Evolutionary conservation across 2,113 vertebrate species (phyloP).

Genomic region (Puffinus mauretanicus): DNA sequence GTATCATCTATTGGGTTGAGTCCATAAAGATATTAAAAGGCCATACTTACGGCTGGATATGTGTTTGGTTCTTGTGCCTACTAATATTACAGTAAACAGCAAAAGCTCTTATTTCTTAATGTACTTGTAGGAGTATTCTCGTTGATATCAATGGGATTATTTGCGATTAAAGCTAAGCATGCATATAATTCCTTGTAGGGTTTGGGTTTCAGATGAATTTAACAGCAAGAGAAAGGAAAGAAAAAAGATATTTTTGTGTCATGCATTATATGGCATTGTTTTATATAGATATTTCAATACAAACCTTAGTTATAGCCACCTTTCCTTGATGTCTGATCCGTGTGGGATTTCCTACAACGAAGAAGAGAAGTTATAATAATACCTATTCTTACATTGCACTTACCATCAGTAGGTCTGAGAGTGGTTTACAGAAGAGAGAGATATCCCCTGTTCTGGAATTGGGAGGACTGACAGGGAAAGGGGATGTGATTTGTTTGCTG

Average conservation of each 20-base stretch:
- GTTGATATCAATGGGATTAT: neutral
- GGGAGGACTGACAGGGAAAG: neutral
- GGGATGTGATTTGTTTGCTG: neutral
- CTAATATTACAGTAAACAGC: neutral
- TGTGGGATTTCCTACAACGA: neutral
- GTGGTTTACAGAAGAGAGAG: neutral
- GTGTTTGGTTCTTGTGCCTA: constrained; percentile 13
- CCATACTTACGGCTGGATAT: neutral
- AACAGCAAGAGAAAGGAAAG: neutral
- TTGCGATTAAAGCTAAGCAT: neutral
- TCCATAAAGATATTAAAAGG: constrained; percentile 22
- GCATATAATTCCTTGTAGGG: neutral
- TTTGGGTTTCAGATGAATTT: neutral
- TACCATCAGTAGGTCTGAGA: neutral
- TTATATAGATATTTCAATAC: neutral
- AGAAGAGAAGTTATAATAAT: neutral
- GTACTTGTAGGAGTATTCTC: neutral
- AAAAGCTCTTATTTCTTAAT: neutral
- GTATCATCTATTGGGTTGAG: neutral
- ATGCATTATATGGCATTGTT: neutral
- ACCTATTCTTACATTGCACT: neutral
- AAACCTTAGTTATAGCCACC: neutral
- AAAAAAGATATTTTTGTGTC: neutral
- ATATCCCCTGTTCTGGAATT: neutral
- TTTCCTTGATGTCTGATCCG: neutral